Base-by-base conservation (phyloP, 2,113 vertebrate genomes). In the Proterorhinus semilunaris region DNA sequence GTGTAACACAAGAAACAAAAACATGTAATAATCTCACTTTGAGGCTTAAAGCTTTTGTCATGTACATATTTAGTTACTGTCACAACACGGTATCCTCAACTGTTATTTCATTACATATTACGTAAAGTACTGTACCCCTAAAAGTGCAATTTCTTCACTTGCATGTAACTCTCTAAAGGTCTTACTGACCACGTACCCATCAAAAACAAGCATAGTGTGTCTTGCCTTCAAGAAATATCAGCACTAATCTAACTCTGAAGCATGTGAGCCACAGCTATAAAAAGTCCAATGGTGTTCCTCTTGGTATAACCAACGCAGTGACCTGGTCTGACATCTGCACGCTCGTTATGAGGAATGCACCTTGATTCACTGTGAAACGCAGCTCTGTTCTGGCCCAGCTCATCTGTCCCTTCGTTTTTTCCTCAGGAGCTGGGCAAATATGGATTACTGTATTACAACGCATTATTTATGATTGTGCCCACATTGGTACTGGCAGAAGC, bases 381-480 rank as follows among this genome's bases (percentile, higher is more conserved):
- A 21, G 48, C 80, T 76, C 68, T 90, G 73, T 85, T 64, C 70
- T n/a, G 16, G 6, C 49, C 77, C n/a, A 53, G n/a, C 53, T 17
- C 66, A 61, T 76, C 70, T 80, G n/a, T 62, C 72, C 65, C 49
- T 63, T 3, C 74, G 58, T 13, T 53, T 52, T 13, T 70, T 44
- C 55, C 59, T 6, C 64, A 99, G 98, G 98, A 99, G 90, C 88
- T 99, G 88, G 98, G 98, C 0, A 99, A 97, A 76, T 99, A 98
- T 1, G 98, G 98, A 0, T 90, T 99, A 71, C 92, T 99, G 7
- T 99, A 98, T 65, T 99, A 99, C 81, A 99, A 98, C 42, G 97
- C 98, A 10, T 93, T 98, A 77, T 98, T 99, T 80, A 99, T 99
- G 98, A 94, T 99, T 71, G 61, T 97, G 0, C 98, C 98, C 62